These are phyloP conservation scores for Hypolimnas misippus DNA, from an alignment of 2,888 invertebrate species.

Conservation along the genomic window DNA sequence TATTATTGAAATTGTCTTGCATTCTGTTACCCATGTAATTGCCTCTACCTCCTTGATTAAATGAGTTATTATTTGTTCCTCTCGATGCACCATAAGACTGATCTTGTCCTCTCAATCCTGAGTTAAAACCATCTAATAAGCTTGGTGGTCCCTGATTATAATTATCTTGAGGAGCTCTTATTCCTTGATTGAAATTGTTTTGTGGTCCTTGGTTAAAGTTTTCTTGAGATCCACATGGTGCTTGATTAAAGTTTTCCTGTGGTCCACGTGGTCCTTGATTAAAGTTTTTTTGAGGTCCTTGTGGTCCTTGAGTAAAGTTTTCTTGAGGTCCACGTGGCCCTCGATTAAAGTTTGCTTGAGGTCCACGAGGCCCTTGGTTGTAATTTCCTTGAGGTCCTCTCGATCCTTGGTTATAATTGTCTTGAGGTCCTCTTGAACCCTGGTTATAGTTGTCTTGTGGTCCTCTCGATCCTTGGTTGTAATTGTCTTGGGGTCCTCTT, in stretches of 20 bases:
- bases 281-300: constrained; percentile 9
- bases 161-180: constrained; percentile 15
- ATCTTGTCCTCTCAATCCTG: constrained; percentile 29
- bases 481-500: constrained; percentile 9
- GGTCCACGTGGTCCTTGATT: constrained; percentile 9
- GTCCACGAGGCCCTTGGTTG: constrained; percentile 8
- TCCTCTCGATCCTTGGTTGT: constrained; percentile 11
- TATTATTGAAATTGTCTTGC: constrained; percentile 45
- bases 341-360: constrained; percentile 31
- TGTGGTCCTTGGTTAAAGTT: constrained; percentile 23
- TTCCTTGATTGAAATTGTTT: constrained; percentile 10
- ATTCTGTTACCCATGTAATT: constrained; percentile 56
- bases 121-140: constrained; percentile 28
- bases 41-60: constrained; percentile 50
- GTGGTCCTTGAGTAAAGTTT: constrained; percentile 14
- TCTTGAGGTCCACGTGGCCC: constrained; percentile 18
- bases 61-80: constrained; percentile 36
- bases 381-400: constrained; percentile 23
- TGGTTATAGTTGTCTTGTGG: constrained; percentile 22
- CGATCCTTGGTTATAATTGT: constrained; percentile 11
- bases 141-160: constrained; percentile 35
- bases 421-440: constrained; percentile 4
- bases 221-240: constrained; percentile 13
- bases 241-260: constrained; percentile 16
- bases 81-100: constrained; percentile 36